Conservation (phyloP, 2,113 vertebrate species). For the Catagonus wagneri region DNA sequence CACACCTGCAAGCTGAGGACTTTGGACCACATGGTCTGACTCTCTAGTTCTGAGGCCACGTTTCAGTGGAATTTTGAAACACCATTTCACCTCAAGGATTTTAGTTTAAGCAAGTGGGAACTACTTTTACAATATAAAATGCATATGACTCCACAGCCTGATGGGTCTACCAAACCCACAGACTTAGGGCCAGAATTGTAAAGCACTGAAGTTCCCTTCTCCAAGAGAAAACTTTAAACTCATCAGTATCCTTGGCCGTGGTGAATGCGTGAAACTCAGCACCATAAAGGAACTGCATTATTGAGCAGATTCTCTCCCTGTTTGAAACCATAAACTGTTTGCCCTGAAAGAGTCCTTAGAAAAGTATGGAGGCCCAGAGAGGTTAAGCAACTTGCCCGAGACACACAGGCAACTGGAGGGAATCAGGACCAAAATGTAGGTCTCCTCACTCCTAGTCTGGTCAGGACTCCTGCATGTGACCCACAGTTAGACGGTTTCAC, state of each 20-base stretch:
- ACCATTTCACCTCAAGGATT: not conserved
- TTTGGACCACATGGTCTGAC: rapidly evolving
- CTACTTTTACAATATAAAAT: not conserved
- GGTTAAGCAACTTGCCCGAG: not conserved
- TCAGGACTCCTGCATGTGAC: not conserved
- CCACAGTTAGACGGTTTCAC: not conserved
- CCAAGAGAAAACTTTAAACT: not conserved
- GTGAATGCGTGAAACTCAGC: not conserved
- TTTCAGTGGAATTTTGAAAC: not conserved
- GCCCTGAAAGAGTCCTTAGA: not conserved
- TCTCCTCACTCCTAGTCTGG: not conserved
- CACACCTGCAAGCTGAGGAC: not conserved
- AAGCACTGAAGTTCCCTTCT: not conserved
- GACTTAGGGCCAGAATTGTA: not conserved
- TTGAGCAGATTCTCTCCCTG: not conserved
- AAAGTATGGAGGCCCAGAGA: not conserved
- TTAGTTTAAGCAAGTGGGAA: slow-evolving; percentile 39
- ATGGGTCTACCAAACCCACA: not conserved
- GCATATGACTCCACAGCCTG: not conserved
- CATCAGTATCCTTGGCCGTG: not conserved
- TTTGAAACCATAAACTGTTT: not conserved
- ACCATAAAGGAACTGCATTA: not conserved
- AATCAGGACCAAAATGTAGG: not conserved
- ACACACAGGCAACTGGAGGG: not conserved
- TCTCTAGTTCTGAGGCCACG: not conserved